Percentiles rank a stretch among this genome's conserved stretches.
phyloP scores from a whole-genome alignment of 1,140 invertebrate species.

The Leptestheria dahalacensis region DNA sequence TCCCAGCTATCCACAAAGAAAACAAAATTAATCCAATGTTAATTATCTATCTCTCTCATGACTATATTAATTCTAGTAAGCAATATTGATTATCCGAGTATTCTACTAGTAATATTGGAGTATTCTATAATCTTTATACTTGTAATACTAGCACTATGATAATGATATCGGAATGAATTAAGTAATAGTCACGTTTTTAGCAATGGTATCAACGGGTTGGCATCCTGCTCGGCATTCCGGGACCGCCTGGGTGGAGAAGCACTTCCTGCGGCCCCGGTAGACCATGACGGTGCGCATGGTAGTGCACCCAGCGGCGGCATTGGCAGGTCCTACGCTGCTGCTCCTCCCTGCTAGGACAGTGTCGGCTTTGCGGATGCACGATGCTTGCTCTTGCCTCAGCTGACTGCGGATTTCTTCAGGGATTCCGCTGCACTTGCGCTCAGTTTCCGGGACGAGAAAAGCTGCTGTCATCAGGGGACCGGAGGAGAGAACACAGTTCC shows the following conservation, averaged over 20 bases:
- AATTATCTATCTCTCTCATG: background rate
- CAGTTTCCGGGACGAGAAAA: background rate
- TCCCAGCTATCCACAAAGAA: slow-evolving; percentile 4
- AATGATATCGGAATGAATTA: too few species aligned
- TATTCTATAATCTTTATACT: background rate
- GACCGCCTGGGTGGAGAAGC: slow-evolving; percentile 9
- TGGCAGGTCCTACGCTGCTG: background rate
- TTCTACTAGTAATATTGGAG: too few species aligned
- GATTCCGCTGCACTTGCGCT: background rate
- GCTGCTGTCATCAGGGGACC: slow-evolving; percentile 7
- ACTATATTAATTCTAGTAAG: too few species aligned
- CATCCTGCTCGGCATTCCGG: slow-evolving; percentile 4
- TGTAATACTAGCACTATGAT: background rate
- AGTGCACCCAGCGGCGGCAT: background rate
- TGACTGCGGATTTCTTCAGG: slow-evolving; percentile 11
- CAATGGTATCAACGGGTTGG: background rate
- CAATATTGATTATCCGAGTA: too few species aligned
- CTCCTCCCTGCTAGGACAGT: background rate
- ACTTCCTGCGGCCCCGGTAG: slow-evolving; percentile 4
- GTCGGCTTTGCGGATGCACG: background rate
- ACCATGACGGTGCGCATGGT: slow-evolving; percentile 2
- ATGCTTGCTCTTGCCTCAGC: background rate
- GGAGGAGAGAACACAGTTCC: slow-evolving; percentile 2
- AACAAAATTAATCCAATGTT: background rate
- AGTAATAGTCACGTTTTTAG: slow-evolving; percentile 5